These are phyloP conservation scores for Pedionomus torquatus DNA, from an alignment of 2,113 vertebrate genomes.

Conservation along the genomic window DNA sequence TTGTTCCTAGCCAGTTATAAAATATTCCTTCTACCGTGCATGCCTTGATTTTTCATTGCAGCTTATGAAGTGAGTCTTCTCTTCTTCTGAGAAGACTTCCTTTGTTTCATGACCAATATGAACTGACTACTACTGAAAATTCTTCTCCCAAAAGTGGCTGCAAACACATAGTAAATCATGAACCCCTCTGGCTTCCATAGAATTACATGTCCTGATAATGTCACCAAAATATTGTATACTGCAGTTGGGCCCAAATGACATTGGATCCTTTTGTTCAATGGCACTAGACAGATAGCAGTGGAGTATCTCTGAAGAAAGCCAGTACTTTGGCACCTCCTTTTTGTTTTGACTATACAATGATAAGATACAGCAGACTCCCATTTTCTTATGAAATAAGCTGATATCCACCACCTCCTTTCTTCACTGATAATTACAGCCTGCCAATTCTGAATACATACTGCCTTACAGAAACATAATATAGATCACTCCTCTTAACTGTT, in stretches of 20 bases:
- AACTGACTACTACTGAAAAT: not conserved
- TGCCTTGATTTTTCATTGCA: not conserved
- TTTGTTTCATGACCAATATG: not conserved
- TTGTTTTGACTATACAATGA: conserved; percentile 49
- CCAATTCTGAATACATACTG: not conserved
- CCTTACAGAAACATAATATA: not conserved
- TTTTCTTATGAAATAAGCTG: not conserved
- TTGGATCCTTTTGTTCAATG: not conserved
- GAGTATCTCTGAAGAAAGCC: not conserved
- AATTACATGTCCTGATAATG: not conserved
- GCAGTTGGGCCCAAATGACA: not conserved
- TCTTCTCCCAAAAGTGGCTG: not conserved
- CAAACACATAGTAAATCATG: not conserved
- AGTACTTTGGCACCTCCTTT: not conserved
- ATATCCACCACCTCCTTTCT: not conserved
- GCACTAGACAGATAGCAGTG: not conserved
- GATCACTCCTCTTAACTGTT: not conserved
- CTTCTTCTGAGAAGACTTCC: not conserved
- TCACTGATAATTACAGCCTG: not conserved
- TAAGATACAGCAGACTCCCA: not conserved
- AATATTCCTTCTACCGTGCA: not conserved
- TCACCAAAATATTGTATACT: not conserved
- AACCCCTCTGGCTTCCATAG: not conserved
- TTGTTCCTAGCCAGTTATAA: not conserved
- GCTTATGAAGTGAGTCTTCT: not conserved